Evolutionary conservation across 1,140 invertebrate genomes (phyloP).

Genomic region (Paraescarpia echinospica): DNA sequence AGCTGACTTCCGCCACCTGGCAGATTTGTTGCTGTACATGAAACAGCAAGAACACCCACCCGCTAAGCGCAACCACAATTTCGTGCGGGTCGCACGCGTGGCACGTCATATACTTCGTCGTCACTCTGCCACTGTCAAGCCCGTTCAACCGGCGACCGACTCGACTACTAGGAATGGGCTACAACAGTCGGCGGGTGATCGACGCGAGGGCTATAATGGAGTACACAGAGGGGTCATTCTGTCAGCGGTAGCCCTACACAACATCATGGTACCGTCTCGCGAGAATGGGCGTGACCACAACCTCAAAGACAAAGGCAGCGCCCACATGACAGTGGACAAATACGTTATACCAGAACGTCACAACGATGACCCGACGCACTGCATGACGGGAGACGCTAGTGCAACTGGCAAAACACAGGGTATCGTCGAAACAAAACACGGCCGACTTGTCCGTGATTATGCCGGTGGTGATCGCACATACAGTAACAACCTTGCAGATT

Average conservation of each 20-base stretch:
- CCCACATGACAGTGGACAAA: background rate
- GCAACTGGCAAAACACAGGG: background rate
- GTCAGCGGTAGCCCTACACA: background rate
- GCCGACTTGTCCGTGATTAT: background rate
- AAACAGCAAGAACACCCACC: background rate
- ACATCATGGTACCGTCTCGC: background rate
- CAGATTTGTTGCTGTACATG: background rate
- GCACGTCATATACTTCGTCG: background rate
- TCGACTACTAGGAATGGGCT: background rate
- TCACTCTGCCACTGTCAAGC: background rate
- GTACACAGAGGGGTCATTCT: background rate
- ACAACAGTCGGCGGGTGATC: background rate
- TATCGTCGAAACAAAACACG: background rate
- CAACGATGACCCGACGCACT: background rate
- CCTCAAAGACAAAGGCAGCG: background rate
- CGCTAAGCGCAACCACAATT: background rate
- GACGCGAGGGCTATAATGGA: background rate
- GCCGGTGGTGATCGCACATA: background rate
- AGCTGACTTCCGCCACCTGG: background rate
- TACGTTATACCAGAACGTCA: background rate
- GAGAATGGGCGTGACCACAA: background rate
- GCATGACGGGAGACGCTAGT: background rate
- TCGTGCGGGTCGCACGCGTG: background rate
- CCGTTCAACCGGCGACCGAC: background rate
- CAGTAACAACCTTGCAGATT: background rate